These are phyloP conservation scores for Octopus bimaculoides DNA, from an alignment of 1,140 invertebrate species.

Conservation along the genomic window DNA sequence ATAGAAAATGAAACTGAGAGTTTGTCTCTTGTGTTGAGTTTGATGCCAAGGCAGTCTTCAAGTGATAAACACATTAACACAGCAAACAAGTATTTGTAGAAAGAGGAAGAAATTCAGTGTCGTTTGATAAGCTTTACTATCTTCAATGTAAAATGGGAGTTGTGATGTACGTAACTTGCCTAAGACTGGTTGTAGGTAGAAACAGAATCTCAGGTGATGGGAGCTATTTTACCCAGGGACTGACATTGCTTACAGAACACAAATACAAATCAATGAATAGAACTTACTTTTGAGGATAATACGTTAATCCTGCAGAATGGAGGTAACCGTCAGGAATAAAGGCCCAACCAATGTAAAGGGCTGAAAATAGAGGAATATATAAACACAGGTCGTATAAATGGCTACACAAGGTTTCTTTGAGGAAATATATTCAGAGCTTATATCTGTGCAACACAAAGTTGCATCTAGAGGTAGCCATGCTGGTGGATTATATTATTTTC, in stretches of 20 bases:
- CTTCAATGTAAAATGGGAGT: neutral
- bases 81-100: too few relatives aligned
- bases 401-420: neutral
- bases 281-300: conserved; percentile 72
- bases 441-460: neutral
- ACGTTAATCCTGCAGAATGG: conserved; percentile 71
- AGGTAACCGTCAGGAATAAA: conserved; percentile 72
- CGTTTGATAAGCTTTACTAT: neutral
- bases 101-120: neutral
- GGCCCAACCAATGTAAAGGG: conserved; percentile 81
- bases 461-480: neutral
- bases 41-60: too few relatives aligned
- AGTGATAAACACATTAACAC: too few relatives aligned
- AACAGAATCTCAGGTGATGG: neutral
- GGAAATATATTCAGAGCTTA: neutral
- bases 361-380: conserved; percentile 27
- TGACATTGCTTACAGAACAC: neutral
- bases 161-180: neutral
- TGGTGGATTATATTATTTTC: too few relatives aligned
- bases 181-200: neutral
- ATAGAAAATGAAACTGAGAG: too few relatives aligned
- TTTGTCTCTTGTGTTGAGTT: too few relatives aligned
- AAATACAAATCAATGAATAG: neutral
- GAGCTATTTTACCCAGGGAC: neutral
- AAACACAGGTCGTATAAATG: neutral